A percentile compares a stretch with the other conserved stretches of the same genome.
Evolutionary conservation across 1,140 invertebrate species (phyloP).

Genomic region (Muscidifurax raptorellus): DNA sequence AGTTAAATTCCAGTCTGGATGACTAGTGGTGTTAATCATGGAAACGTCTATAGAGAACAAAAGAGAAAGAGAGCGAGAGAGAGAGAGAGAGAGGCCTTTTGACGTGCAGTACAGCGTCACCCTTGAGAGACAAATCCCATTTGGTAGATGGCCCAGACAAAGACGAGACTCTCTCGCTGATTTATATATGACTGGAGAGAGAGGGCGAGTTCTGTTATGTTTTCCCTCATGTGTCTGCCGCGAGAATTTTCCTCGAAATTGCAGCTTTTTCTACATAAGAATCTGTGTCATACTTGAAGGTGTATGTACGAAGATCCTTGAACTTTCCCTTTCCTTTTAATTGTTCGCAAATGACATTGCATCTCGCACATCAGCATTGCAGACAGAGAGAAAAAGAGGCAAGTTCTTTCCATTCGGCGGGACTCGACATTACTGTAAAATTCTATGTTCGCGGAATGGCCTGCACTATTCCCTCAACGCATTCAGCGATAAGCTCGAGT

Average conservation of each 20-base stretch:
- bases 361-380: background rate
- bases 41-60: background rate
- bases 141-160: constrained; percentile 3
- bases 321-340: background rate
- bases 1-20: background rate
- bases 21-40: background rate
- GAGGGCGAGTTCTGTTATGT: background rate
- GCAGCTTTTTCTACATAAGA: background rate
- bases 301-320: too few relatives aligned
- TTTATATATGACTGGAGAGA: background rate
- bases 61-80: background rate
- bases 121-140: constrained; percentile 3
- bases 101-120: background rate
- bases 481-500: constrained; percentile 29
- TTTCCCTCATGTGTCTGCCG: background rate
- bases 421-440: constrained; percentile 15
- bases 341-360: background rate
- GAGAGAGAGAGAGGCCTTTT: background rate
- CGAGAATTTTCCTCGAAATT: background rate
- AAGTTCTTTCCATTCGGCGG: background rate
- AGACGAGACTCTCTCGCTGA: background rate
- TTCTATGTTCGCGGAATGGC: background rate
- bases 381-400: background rate
- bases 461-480: background rate
- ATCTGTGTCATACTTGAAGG: background rate